phyloP scores from a whole-genome alignment of 2,888 invertebrate species.

The Caradrina clavipalpis region DNA sequence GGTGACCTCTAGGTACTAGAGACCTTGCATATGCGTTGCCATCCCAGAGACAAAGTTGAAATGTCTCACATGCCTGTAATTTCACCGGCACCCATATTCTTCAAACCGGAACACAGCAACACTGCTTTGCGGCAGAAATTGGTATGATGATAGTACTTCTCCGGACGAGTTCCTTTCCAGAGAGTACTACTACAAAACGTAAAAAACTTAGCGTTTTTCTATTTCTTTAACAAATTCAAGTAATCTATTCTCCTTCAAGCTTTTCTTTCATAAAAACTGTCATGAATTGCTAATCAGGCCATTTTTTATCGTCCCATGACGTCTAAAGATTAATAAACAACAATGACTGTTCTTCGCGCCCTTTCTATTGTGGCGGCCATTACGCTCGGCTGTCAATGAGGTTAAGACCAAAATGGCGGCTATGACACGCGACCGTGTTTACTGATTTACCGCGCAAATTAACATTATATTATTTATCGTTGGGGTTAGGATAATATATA shows the following conservation, averaged over 20 bases:
- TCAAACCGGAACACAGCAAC: no score
- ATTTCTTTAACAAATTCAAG: constrained; percentile 17
- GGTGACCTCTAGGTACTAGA: no score
- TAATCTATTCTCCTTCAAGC: constrained; percentile 23
- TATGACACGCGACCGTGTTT: constrained; percentile 76
- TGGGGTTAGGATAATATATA: constrained; percentile 48
- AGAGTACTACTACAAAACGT: background rate
- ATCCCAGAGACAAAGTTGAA: no score
- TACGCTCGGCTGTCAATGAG: constrained; percentile 72
- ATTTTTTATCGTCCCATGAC: constrained; percentile 61
- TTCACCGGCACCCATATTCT: no score
- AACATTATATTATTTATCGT: constrained; percentile 65
- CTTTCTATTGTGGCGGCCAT: constrained; percentile 72
- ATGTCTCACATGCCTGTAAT: no score
- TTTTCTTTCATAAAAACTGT: constrained; percentile 53
- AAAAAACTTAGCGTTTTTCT: constrained; percentile 24
- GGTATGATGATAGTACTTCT: no score
- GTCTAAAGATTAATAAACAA: constrained; percentile 62
- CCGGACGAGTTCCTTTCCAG: no score
- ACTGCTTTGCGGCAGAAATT: no score
- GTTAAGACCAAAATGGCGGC: constrained; percentile 82
- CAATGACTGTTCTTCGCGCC: constrained; percentile 72
- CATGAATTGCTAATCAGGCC: constrained; percentile 55
- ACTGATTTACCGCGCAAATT: constrained; percentile 74
- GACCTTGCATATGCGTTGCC: no score